Evolutionary conservation across 2,888 invertebrate species (phyloP).

Genomic region (Tetramorium bicarinatum): DNA sequence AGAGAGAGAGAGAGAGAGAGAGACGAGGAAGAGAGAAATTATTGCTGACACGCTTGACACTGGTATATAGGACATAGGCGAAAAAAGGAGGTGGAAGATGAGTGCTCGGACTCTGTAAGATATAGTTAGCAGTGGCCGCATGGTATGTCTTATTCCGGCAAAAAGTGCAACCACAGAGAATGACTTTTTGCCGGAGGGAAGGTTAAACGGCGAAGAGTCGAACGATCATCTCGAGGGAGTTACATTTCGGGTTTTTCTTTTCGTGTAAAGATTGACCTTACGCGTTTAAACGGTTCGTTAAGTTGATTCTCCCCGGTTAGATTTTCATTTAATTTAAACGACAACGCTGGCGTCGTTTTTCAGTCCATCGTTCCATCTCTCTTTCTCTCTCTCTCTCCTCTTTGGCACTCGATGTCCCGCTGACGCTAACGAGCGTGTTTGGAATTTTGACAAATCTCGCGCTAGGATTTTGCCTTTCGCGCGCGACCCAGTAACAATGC

Average conservation of each 20-base stretch:
- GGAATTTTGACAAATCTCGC: constrained; percentile 48
- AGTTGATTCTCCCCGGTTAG: constrained; percentile 45
- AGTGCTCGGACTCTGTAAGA: constrained; percentile 46
- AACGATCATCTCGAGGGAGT: constrained; percentile 68
- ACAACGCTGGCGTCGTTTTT: constrained; percentile 17
- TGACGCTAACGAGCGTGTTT: constrained; percentile 44
- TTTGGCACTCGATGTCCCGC: not conserved
- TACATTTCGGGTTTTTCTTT: constrained; percentile 60
- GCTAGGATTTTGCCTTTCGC: constrained; percentile 1
- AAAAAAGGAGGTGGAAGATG: constrained; percentile 21
- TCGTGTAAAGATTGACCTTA: constrained; percentile 61
- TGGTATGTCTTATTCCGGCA: constrained; percentile 59
- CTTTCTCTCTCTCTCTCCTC: not conserved
- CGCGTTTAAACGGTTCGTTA: constrained; percentile 68
- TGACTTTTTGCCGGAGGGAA: constrained; percentile 61
- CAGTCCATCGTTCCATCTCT: not conserved
- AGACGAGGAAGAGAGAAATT: not conserved
- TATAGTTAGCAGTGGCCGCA: constrained; percentile 60
- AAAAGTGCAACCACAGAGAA: constrained; percentile 68
- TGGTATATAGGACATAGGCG: not conserved
- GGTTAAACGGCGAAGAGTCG: constrained; percentile 66
- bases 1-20: not conserved
- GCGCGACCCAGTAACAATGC: constrained; percentile 32
- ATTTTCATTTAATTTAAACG: constrained; percentile 51
- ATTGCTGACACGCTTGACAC: not conserved